Base-by-base conservation (phyloP, 2,113 vertebrate genomes). In the Rhineura floridana region DNA sequence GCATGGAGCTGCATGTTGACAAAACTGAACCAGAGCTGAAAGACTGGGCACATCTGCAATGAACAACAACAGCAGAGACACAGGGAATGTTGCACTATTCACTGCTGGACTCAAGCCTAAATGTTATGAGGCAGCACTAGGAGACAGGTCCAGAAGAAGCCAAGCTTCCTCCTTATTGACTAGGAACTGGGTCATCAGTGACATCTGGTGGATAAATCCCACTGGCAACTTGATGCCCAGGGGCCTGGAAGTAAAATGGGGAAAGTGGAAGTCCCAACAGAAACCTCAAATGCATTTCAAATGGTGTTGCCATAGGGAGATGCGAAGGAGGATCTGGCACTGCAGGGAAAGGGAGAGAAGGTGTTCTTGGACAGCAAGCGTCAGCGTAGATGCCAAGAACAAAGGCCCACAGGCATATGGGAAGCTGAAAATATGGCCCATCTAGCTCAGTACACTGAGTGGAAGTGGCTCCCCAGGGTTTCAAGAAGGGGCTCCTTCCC, bases 11-110 rank as follows among this genome's bases (percentile, higher is more conserved):
- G 55, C 1, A 92, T 28, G 30, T 95, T 95, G 92, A 94, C 42
- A 86, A 93, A 4, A 59, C 65, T 10, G 85, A 96, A 21, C 95
- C 94, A 96, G 33, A 82, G 1, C 1, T 81, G 85, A 87, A 96
- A 88, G 0, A 93, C 0, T 0, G 95, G 95, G 75, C 95, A 96
- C 30, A 96, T 72, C 95, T 96, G 92, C 69, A 93, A 93, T 0
- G 30, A 89, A 92, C 17, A 46, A 86, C 25, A 0, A 88, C 9
- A 75, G 92, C 15, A 81, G 86, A 85, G 87, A 30, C 0, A 0
- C 0, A 1, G 1, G 67, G n/a, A 30, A 44, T 42, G 6, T 25
- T 11, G 25, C 52, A 17, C 30, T 6, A 39, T 2, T 30, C 8
- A 19, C 70, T 36, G n/a, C 6, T 0, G 0, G 0, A 25, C 83